Conservation (phyloP, 2,888 invertebrate genomes). For the Andrena bucephala region DNA sequence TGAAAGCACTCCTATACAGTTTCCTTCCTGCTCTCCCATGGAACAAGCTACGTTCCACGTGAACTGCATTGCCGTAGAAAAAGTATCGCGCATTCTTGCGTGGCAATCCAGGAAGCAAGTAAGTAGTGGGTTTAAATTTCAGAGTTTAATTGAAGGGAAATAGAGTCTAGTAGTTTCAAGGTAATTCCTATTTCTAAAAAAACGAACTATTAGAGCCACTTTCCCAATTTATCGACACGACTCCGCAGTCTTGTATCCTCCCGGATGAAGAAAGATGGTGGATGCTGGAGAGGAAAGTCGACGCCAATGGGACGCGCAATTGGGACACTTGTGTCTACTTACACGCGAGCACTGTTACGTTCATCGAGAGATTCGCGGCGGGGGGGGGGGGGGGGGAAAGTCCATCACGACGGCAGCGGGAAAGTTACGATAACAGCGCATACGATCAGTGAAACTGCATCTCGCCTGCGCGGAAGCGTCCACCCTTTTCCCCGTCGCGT, state of each 20-base stretch:
- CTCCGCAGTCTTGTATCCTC: too few relatives aligned
- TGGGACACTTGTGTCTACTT: conserved; percentile 17
- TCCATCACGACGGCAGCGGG: conserved; percentile 33
- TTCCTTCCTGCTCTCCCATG: conserved; percentile 71
- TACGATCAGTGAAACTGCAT: conserved; percentile 21
- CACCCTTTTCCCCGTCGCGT: not conserved
- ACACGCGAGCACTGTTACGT: conserved; percentile 36
- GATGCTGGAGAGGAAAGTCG: not conserved
- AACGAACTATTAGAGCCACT: too few relatives aligned
- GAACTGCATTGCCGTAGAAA: conserved; percentile 4
- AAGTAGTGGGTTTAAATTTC: not conserved
- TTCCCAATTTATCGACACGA: too few relatives aligned
- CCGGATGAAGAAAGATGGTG: not conserved
- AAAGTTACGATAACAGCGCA: conserved; percentile 63
- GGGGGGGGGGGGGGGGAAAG: conserved; percentile 14
- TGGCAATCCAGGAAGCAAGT: not conserved
- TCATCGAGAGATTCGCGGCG: conserved; percentile 46
- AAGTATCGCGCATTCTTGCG: not conserved
- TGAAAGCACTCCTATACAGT: conserved; percentile 71
- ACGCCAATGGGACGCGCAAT: conserved; percentile 1
- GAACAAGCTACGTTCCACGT: conserved; percentile 65
- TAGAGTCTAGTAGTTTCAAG: not conserved
- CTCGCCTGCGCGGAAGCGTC: not conserved
- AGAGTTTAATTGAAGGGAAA: not conserved
- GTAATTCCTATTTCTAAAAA: too few relatives aligned